Evolutionary conservation across 92 coral and sea anemone genomes (phyloP), one percentile per base, ranked within the genome.

Genomic region (Porites cylindrica): DNA sequence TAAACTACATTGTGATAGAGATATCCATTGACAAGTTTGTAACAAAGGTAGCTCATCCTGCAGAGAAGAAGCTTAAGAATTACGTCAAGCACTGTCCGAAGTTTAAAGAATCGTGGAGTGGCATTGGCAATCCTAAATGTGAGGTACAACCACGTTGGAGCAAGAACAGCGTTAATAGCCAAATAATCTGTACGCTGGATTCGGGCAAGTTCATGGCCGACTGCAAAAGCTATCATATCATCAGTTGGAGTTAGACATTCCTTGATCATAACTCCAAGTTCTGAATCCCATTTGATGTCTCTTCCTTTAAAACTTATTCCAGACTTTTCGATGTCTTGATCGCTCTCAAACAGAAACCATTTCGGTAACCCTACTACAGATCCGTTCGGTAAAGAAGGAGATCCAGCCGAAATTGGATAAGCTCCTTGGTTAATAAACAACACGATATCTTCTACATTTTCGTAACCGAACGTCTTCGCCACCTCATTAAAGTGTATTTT

Each of bases 251-350:
- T 72, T 4, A 95, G 86, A 8, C 92, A 85, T 64, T 91, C 91
- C 70, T 85, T 95, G 73, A 95, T 95, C 90, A 88, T 93, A 20
- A 70, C 24, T 66, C 98, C 98, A 76, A 95, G 82, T 13, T 95
- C 96, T 18, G 98, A 95, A 24, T 95, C 90, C 98, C 98, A 95
- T 68, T 91, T 95, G 66, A 95, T 88, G 1, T 91, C 91, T 56
- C 98, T 86, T 75, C 87, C 91, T 83, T 93, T 89, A 72, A 95
- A 95, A 54, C 87, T 95, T 43, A 95, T 89, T 21, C 94, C 94
- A 29, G 96, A 86, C 19, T 91, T 91, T 77, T 88, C 91, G 4
- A 95, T 89, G 81, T 93, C 98, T 50, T 95, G 90, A 10, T 59
- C 82, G 51, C 51, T 91, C 59, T 86, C 79, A 62, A 95, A 95